These are phyloP conservation scores for Sesamia inferens DNA, from an alignment of 2,888 invertebrate genomes.

Conservation along the genomic window DNA sequence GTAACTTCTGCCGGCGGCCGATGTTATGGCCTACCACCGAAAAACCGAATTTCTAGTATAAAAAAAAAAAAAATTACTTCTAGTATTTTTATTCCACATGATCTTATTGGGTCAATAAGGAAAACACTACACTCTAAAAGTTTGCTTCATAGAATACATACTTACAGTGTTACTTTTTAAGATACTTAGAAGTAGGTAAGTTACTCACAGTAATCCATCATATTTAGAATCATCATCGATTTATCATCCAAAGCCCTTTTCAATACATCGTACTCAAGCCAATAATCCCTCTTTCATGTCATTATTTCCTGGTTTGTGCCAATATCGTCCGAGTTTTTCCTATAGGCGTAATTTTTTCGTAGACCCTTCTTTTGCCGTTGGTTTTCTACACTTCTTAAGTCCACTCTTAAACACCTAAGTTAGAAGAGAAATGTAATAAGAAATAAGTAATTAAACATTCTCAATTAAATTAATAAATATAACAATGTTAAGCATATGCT, in stretches of 20 bases:
- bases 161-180: background rate
- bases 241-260: slow-evolving; percentile 12
- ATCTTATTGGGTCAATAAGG: background rate
- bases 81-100: background rate
- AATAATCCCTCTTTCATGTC: background rate
- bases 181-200: no score
- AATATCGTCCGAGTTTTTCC: slow-evolving; percentile 6
- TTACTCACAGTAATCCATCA: slow-evolving; percentile 7
- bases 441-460: background rate
- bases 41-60: no score
- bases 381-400: background rate
- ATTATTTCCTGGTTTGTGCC: background rate
- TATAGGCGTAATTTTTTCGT: background rate
- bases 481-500: no score
- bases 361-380: background rate
- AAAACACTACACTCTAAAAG: background rate
- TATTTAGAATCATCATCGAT: slow-evolving; percentile 4
- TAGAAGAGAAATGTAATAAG: background rate
- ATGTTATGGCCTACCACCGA: no score
- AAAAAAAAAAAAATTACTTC: background rate
- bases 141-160: background rate
- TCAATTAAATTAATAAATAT: background rate
- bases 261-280: background rate
- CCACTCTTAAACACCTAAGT: background rate
- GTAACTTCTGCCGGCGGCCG: no score